Percentiles rank a stretch among this genome's conserved stretches.
These are phyloP conservation scores for Leptosomus discolor DNA, from an alignment of 2,113 vertebrate species.

Conservation along the genomic window DNA sequence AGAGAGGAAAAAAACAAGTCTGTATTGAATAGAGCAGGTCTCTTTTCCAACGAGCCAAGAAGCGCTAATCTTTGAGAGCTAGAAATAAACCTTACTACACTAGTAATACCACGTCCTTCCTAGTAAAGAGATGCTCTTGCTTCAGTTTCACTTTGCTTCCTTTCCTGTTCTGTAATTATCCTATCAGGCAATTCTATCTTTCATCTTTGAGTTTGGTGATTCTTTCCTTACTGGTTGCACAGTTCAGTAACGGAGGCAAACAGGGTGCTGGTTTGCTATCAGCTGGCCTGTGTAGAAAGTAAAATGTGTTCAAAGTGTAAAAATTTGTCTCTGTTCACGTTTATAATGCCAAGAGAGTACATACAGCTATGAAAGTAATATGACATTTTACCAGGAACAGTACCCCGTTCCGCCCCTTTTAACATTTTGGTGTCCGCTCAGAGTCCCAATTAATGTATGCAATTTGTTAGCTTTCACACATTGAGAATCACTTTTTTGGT, in stretches of 20 bases:
- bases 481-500: neutral
- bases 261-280: neutral
- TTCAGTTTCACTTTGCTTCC: neutral
- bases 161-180: neutral
- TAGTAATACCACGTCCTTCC: neutral
- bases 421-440: neutral
- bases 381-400: neutral
- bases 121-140: neutral
- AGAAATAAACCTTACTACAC: neutral
- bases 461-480: neutral
- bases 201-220: neutral
- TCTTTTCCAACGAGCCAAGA: neutral
- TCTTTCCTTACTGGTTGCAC: neutral
- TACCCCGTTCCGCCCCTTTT: neutral
- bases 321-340: neutral
- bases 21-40: neutral
- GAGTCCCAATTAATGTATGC: neutral
- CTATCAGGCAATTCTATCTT: neutral
- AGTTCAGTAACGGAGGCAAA: neutral
- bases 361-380: neutral
- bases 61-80: neutral
- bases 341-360: neutral
- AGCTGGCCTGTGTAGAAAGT: neutral
- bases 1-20: rapidly evolving
- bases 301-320: neutral